A percentile compares a stretch with the other conserved stretches of the same genome.
These are phyloP conservation scores for Mimachlamys varia DNA, from an alignment of 2,888 invertebrate species.

Conservation along the genomic window DNA sequence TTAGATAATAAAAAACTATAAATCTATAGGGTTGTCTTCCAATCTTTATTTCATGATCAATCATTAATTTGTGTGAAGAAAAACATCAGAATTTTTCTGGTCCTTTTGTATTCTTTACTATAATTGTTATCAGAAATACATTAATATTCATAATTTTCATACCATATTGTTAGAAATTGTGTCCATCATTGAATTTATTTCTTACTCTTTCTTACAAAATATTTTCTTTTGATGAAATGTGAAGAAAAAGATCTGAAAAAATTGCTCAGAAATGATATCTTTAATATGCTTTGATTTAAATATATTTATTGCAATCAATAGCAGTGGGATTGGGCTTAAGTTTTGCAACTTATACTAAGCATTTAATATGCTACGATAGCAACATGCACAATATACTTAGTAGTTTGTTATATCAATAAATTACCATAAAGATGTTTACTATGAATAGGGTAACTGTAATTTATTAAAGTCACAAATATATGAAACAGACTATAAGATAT, in stretches of 20 bases:
- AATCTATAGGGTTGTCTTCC: not conserved
- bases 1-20: not conserved
- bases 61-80: not conserved
- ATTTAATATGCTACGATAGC: too few relatives aligned
- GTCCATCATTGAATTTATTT: not conserved
- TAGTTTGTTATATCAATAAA: too few relatives aligned
- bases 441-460: too few relatives aligned
- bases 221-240: not conserved
- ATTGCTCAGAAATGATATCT: not conserved
- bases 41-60: not conserved
- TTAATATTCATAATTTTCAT: not conserved
- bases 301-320: too few relatives aligned
- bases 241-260: conserved; percentile 8
- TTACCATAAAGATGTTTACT: too few relatives aligned
- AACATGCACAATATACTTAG: too few relatives aligned
- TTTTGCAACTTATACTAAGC: too few relatives aligned
- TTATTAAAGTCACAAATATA: too few relatives aligned
- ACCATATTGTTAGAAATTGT: not conserved
- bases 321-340: too few relatives aligned
- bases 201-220: not conserved
- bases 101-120: not conserved
- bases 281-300: too few relatives aligned
- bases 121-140: not conserved
- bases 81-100: not conserved
- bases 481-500: too few relatives aligned